phyloP scores from a whole-genome alignment of 2,113 vertebrate species.

The Eurypyga helias region DNA sequence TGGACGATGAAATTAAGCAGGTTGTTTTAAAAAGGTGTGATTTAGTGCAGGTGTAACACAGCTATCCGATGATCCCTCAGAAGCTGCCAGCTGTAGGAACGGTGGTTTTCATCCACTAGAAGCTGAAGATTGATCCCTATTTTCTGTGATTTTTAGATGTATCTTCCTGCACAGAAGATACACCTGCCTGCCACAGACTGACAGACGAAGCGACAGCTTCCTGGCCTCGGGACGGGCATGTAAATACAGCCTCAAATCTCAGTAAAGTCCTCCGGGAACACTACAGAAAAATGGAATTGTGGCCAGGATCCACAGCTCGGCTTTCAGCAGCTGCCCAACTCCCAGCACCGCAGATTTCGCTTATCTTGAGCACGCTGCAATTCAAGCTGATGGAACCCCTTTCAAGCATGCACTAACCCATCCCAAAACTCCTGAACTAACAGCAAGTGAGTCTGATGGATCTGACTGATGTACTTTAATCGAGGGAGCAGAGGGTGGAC shows the following conservation, averaged over 20 bases:
- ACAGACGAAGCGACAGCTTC: neutral
- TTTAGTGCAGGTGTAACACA: neutral
- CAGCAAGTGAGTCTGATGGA: neutral
- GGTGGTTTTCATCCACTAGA: neutral
- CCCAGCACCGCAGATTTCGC: neutral
- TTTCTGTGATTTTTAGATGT: neutral
- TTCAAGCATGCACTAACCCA: neutral
- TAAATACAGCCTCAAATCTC: neutral
- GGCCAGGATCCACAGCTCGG: neutral
- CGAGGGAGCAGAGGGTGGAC: fast-evolving
- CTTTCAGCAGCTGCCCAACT: neutral
- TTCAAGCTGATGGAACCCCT: neutral
- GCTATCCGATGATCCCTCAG: neutral
- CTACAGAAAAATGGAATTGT: neutral
- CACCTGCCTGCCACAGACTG: neutral
- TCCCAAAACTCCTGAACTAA: neutral
- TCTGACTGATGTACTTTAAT: neutral
- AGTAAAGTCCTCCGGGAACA: neutral
- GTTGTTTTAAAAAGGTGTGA: neutral
- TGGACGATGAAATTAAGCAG: neutral
- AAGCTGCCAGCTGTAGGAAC: neutral
- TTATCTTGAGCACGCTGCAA: neutral
- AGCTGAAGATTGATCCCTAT: neutral
- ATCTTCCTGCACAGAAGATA: neutral
- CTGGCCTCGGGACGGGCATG: neutral